Evolutionary conservation across 2,113 vertebrate genomes (phyloP).

Genomic region (Verasper variegatus): DNA sequence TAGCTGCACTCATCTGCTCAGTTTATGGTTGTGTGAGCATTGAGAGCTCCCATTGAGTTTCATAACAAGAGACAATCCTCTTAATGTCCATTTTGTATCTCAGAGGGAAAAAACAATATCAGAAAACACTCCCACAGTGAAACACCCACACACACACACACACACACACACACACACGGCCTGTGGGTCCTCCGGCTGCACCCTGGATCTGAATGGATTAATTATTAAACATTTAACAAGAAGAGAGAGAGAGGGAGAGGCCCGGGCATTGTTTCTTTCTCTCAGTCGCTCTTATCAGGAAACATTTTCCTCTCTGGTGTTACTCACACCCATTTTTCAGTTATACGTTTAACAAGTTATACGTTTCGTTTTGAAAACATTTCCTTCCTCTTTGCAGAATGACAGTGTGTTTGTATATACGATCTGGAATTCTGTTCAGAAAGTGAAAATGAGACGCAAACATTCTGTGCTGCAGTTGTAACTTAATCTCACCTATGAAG

Average conservation of each 20-base stretch:
- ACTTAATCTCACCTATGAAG: neutral
- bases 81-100: conserved; percentile 18
- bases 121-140: neutral
- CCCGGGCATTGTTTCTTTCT: neutral
- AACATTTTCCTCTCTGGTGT: conserved; percentile 1
- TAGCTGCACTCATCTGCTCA: conserved; percentile 28
- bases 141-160: neutral
- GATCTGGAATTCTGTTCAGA: too few species aligned
- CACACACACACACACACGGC: neutral
- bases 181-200: neutral
- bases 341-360: neutral
- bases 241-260: neutral
- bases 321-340: neutral
- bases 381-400: neutral
- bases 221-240: conserved; percentile 33
- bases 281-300: neutral
- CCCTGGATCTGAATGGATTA: conserved; percentile 3
- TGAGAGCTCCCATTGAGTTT: conserved; percentile 12
- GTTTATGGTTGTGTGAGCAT: conserved; percentile 36
- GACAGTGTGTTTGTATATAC: neutral
- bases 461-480: neutral
- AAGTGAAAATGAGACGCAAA: neutral
- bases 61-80: conserved; percentile 25
- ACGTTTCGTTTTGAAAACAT: neutral
- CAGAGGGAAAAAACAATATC: conserved; percentile 5